phyloP scores from a whole-genome alignment of 2,797 vertebrate genomes.

The Pachyuromys duprasi region DNA sequence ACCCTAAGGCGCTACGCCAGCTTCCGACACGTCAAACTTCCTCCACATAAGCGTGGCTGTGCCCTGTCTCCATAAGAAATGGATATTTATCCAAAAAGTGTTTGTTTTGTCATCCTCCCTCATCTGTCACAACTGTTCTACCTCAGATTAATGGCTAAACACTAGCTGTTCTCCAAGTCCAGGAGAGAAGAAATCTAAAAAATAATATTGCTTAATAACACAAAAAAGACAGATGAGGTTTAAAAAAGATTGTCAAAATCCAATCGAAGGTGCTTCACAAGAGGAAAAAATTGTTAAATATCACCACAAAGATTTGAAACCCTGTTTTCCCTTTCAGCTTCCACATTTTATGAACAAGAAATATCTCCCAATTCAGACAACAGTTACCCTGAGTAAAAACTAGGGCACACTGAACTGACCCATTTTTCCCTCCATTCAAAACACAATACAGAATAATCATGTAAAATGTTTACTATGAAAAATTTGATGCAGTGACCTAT shows the following conservation, averaged over 20 bases:
- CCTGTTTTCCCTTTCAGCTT: not conserved
- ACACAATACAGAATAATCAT: conserved; percentile 22
- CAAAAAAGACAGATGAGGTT: not conserved
- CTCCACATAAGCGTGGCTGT: not conserved
- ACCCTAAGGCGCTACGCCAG: not conserved
- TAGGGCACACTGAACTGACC: not conserved
- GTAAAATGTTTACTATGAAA: conserved; percentile 21
- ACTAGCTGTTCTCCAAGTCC: not conserved
- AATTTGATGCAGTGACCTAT: not conserved
- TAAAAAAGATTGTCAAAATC: conserved; percentile 7
- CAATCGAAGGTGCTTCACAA: conserved; percentile 3
- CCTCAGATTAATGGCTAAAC: not conserved
- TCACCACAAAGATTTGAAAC: not conserved
- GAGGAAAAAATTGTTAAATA: conserved; percentile 37
- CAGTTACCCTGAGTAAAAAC: conserved; percentile 14
- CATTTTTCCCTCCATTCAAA: conserved; percentile 46
- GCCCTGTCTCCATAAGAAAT: not conserved
- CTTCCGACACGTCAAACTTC: not conserved
- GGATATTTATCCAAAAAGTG: not conserved
- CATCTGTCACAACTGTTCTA: not conserved
- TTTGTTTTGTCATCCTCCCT: not conserved
- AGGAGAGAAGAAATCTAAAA: not conserved
- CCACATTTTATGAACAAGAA: not conserved
- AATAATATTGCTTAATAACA: not conserved
- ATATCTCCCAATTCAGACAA: conserved; percentile 33